Base-by-base conservation (phyloP, 2,113 vertebrate genomes). In the Atherinomorus stipes region DNA sequence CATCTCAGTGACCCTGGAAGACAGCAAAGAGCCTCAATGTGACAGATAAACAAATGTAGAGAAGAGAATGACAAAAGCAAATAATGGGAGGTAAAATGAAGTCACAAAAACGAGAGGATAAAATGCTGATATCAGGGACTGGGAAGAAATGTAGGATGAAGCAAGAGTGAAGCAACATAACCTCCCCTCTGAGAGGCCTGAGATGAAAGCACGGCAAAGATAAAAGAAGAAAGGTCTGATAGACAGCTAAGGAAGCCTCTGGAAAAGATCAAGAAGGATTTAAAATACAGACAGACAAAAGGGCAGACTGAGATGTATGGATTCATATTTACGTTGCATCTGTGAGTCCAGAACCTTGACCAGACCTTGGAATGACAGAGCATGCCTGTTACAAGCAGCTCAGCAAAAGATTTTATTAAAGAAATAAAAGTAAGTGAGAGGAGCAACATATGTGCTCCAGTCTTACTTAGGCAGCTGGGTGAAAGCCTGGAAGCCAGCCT, bases 401-500 rank as follows among this genome's bases (percentile, higher is more conserved):
- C 83, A 64, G 50, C 26, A 70, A 21, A 72, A 31, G 2, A 74
- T 52, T 64, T 63, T 15, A 37, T 19, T 12, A 67, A 79, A 77
- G 50, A 67, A 85, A 66, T 11, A 84, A 54, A 72, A 63, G 7
- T 19, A 58, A 38, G 57, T 60, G 40, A 44, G 7, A 16, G 0
- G 51, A 23, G 22, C 4, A 12, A 11, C 7, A 34, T 19, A 37
- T 62, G 7, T 15, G 45, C 25, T 28, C 45, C n/a, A 13, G 54
- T 67, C 95, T 94, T 95, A 99, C 97, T 95, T 98, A 57, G 96
- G 98, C 89, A 99, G 97, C 85, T 99, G 97, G 71, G 98, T 99
- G 86, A 99, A 99, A 58, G 98, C 98, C 88, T 97, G 94, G 92
- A 99, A 99, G 42, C 98, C 98, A 10, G 98, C 98, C 93, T 99